Base-by-base conservation (phyloP, 1,140 invertebrate genomes). In the Venustaconcha ellipsiformis region DNA sequence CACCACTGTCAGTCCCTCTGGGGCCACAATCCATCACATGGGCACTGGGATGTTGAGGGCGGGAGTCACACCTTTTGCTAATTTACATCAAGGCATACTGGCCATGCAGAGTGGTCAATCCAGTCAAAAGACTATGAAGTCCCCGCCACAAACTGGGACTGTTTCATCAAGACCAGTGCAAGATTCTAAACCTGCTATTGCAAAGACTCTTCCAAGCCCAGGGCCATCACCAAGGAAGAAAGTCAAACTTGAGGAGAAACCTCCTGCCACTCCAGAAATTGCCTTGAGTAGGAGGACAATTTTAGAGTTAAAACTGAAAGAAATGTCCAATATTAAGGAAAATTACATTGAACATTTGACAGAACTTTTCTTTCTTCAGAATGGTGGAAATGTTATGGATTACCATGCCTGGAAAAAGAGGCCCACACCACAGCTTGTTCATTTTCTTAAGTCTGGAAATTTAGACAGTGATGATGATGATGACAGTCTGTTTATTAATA, bases 301-400 rank as follows among this genome's bases (percentile, higher is more conserved):
- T 66, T 70, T 82, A 23, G 74, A 87, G 59, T 64, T 86, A 58
- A 84, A 88, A 68, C 76, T 78, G 30, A 80, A 78, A 67, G 80
- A 87, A 63, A 83, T 90, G 79, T 73, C 72, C 20, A 83, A 84
- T 63, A 69, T 89, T 15, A 91, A 92, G 71, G 92, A 92, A 37
- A 92, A 90, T 85, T 95, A 95, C 89, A 92, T 93, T 81, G 95
- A 97, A 85, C 93, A 94, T 89, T 92, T 95, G 79, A 92, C 94
- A 67, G 96, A 97, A 90, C 90, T 94, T 69, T 97, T 94, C 91
- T 96, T 95, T 89, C 92, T 97, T 62, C 94, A 96, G 90, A 93
- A 92, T 83, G 94, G 94, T 77, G 95, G 95, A 58, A 96, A 96
- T 89, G 93, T 97, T 90, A 94, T 96, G 92, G 96, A 97, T 87